Base-by-base conservation (phyloP, 37 sponge, comb jelly and placozoan species). In the Corticium candelabrum region DNA sequence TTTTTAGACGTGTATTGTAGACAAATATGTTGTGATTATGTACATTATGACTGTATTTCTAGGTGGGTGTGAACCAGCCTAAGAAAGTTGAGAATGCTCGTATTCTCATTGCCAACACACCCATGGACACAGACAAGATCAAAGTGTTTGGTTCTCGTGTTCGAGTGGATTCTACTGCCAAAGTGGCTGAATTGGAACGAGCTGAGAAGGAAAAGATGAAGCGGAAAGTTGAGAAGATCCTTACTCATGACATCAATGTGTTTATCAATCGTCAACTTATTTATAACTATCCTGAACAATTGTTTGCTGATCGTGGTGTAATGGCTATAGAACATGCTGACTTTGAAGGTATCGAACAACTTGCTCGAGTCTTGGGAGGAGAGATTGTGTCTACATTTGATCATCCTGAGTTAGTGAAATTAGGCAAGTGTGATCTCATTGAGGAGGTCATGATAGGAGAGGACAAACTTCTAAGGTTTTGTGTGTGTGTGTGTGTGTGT, bases 321-420 rank as follows among this genome's bases (percentile, higher is more conserved):
- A 98, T 94, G 94, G 99, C 99, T 40, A 98, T 98, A 39, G 99
- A 98, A 81, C 99, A 98, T 81, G 99, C 99, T 70, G 99, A 98
- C 85, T 98, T 98, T 86, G 99, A 98, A 40, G 99, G 99, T 4
- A 86, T 98, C 34, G 99, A 98, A 82, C 78, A 91, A 73, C 78
- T 98, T 41, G 87, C 95, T 4, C 83, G 87, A 7, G 99, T 94
- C 1, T 73, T 50, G 83, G 90, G 90, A 7, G 99, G 95, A 37
- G 99, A 98, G 72, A 98, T 98, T 30, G 93, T 94, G n/a, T 94
- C 94, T n/a, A 98, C 99, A 4, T 98, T 98, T 80, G 89, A 82
- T 76, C 40, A 89, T 37, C 99, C 99, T 0, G 99, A 94, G 76
- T 89, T 93, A 79, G 93, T 91, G 33, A 91, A 87, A 40, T 68